Percentiles rank a stretch among this genome's conserved stretches.
phyloP scores from a whole-genome alignment of 2,888 invertebrate species.

The Masnerella sp. region DNA sequence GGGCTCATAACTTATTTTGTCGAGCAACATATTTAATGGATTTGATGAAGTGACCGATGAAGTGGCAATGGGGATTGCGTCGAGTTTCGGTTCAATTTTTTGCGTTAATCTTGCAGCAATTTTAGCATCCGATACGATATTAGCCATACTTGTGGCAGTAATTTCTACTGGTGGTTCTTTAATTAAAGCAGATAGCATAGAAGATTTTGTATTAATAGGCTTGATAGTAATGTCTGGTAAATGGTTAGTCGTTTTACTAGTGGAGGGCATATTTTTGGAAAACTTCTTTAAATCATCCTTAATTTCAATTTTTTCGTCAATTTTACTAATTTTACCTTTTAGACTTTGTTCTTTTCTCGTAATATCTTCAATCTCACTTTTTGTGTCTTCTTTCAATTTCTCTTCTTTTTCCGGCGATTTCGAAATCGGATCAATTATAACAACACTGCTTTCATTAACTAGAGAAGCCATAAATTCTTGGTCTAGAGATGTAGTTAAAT shows the following conservation, averaged over 20 bases:
- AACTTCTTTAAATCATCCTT: conserved; percentile 43
- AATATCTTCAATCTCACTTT: conserved; percentile 52
- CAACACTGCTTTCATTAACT: conserved; percentile 81
- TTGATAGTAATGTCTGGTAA: conserved; percentile 5
- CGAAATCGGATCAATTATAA: conserved; percentile 82
- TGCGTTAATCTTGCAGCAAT: conserved; percentile 71
- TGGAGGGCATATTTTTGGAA: not conserved
- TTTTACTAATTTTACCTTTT: conserved; percentile 24
- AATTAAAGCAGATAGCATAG: conserved; percentile 46
- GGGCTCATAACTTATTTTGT: conserved; percentile 48
- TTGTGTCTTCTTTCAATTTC: conserved; percentile 71
- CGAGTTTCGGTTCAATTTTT: conserved; percentile 58
- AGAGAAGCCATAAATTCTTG: conserved; percentile 77
- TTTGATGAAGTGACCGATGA: conserved; percentile 19
- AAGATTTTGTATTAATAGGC: conserved; percentile 16
- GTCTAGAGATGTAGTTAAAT: conserved; percentile 75
- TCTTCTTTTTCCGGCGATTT: conserved; percentile 81
- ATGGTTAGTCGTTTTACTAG: conserved; percentile 1
- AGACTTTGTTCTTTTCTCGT: conserved; percentile 54
- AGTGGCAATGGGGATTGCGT: conserved; percentile 1
- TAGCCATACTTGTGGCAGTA: conserved; percentile 64
- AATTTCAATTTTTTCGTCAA: conserved; percentile 19
- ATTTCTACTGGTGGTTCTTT: conserved; percentile 28
- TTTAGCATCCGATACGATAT: conserved; percentile 72
- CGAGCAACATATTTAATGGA: conserved; percentile 44